Evolutionary conservation across 2,888 invertebrate species (phyloP).

Genomic region (Caenorhabditis afra): DNA sequence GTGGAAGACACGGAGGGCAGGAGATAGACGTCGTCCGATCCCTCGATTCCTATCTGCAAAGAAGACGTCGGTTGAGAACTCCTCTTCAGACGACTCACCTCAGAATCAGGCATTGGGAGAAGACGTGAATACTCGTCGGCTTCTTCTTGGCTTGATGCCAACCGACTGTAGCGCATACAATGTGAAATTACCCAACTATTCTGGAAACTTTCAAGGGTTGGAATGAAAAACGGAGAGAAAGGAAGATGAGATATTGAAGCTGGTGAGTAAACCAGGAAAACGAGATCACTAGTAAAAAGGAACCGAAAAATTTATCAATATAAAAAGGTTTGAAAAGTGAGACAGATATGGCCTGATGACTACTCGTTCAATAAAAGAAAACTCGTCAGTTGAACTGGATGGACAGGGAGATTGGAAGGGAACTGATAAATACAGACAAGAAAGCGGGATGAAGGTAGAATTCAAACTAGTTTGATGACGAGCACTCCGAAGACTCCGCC

Average conservation of each 20-base stretch:
- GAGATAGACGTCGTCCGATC: conserved; percentile 78
- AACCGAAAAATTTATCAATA: conserved; percentile 21
- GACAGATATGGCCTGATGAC: neutral
- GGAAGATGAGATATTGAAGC: neutral
- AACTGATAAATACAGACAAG: conserved; percentile 1
- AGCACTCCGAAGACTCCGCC: conserved; percentile 60
- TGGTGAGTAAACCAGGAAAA: conserved; percentile 1
- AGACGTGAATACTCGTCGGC: conserved; percentile 68
- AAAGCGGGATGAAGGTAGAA: neutral
- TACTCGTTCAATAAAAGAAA: conserved; percentile 29
- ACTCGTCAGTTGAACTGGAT: conserved; percentile 45
- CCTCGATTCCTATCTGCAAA: conserved; percentile 71
- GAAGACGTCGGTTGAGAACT: conserved; percentile 1
- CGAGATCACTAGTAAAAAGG: neutral
- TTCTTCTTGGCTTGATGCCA: conserved; percentile 72
- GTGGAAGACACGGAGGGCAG: conserved; percentile 74
- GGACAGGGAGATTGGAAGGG: conserved; percentile 16
- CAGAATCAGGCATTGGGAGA: conserved; percentile 71
- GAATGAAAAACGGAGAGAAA: neutral
- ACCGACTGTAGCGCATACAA: conserved; percentile 75
- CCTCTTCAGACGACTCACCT: conserved; percentile 38
- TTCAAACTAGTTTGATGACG: conserved; percentile 55
- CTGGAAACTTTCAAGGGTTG: conserved; percentile 28
- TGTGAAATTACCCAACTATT: conserved; percentile 23
- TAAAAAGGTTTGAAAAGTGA: conserved; percentile 5